Evolutionary conservation across 2,113 vertebrate genomes (phyloP).

Genomic region (Nothobranchius kuhntae): DNA sequence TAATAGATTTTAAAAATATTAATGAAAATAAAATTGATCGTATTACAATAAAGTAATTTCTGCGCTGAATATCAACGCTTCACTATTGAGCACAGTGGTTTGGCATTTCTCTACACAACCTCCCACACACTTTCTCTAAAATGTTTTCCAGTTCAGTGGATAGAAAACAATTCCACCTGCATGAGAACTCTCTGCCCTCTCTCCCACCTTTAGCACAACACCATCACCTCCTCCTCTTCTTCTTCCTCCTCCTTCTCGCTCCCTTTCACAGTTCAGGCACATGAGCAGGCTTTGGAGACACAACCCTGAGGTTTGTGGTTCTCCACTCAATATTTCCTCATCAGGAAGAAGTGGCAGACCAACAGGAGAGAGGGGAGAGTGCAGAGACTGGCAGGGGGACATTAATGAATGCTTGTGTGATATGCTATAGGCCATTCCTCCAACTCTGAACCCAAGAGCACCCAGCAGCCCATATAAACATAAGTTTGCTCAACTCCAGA

Average conservation of each 20-base stretch:
- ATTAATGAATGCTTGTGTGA: constrained; percentile 43
- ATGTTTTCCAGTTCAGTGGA: constrained; percentile 68
- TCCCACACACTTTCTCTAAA: constrained; percentile 61
- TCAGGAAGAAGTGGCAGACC: constrained; percentile 59
- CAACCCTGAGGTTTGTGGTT: constrained; percentile 53
- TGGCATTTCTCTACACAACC: constrained; percentile 44
- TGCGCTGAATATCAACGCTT: constrained; percentile 22
- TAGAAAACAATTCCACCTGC: constrained; percentile 71
- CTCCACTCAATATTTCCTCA: constrained; percentile 68
- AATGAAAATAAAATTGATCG: neutral
- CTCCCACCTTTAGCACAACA: constrained; percentile 58
- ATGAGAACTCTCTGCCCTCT: constrained; percentile 52
- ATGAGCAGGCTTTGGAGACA: constrained; percentile 51
- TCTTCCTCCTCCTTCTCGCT: constrained; percentile 15
- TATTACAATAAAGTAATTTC: constrained; percentile 15
- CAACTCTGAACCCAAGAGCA: constrained; percentile 13
- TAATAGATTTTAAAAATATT: neutral
- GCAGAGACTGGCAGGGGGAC: constrained; percentile 31
- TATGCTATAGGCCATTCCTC: constrained; percentile 22
- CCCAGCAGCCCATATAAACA: constrained; percentile 3
- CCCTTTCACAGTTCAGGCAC: constrained; percentile 60
- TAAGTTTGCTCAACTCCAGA: neutral
- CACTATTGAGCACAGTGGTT: constrained; percentile 34
- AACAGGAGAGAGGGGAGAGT: constrained; percentile 36
- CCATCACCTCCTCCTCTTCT: constrained; percentile 16